phyloP scores from a whole-genome alignment of 1,140 invertebrate species.

The Saccostrea glomerata region DNA sequence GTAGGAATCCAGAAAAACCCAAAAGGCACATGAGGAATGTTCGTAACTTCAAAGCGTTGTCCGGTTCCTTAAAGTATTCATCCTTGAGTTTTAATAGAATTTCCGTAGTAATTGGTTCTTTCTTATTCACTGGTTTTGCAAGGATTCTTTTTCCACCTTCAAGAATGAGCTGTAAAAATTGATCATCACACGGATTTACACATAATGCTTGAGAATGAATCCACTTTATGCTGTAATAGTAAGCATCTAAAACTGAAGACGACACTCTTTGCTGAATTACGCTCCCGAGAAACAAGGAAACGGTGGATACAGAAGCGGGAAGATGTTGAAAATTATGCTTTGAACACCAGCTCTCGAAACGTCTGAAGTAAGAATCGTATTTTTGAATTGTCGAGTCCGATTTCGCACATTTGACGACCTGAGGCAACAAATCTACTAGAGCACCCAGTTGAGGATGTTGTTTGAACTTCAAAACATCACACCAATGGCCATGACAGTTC shows the following conservation, averaged over 20 bases:
- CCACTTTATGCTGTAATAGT: conserved; percentile 50
- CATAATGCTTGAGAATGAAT: conserved; percentile 25
- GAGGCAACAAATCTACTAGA: neutral
- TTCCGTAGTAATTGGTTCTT: too few species aligned
- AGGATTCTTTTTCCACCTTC: conserved; percentile 39
- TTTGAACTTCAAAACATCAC: neutral
- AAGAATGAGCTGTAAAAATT: conserved; percentile 33
- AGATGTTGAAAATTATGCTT: neutral
- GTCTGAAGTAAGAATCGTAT: conserved; percentile 47
- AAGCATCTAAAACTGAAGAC: conserved; percentile 36
- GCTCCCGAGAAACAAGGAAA: conserved; percentile 12
- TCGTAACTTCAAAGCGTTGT: neutral
- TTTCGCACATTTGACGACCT: neutral
- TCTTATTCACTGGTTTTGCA: neutral
- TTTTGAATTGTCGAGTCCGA: neutral
- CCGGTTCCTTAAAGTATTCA: too few species aligned
- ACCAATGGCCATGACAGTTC: neutral
- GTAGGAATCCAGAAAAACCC: too few species aligned
- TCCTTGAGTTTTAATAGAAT: too few species aligned
- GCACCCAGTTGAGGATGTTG: neutral
- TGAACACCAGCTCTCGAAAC: conserved; percentile 40
- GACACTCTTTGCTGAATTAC: conserved; percentile 33
- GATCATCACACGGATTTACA: conserved; percentile 39
- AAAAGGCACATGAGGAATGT: too few species aligned
- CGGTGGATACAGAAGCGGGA: conserved; percentile 28